Evolutionary conservation across 1,140 invertebrate species (phyloP), one percentile per base, ranked within the genome.

Genomic region (Aphis gossypii): DNA sequence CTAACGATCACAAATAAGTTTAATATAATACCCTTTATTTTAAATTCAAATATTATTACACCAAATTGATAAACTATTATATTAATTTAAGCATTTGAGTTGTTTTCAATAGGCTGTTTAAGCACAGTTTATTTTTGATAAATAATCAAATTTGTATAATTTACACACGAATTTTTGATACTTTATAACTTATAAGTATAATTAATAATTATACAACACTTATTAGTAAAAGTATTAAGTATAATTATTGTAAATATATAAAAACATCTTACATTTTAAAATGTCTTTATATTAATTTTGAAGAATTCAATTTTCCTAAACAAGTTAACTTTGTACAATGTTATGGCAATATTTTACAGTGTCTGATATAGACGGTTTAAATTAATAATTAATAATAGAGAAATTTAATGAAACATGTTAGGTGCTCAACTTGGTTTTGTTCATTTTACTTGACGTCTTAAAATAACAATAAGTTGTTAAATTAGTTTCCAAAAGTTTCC

Each of bases 301-400:
- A 76, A 76, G 14, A 18, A n/a, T 18, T 76, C 14, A 30, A 68
- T 68, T 68, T 60, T 68, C 30, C 0, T 68, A 18, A 76, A 76
- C 14, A n/a, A 76, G 60, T 76, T 76, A 5, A 76, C 6, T n/a
- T 18, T 76, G 4, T n/a, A 76, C 14, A 18, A 18, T 35, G n/a
- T 5, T 76, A n/a, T n/a, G 9, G 14, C 5, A 14, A 68, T 68
- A 76, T 76, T n/a, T 76, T 1, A 76, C n/a, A 76, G n/a, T n/a
- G n/a, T 76, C 60, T 68, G 60, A 76, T 76, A 76, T n/a, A 76
- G 60, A 76, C 30, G 60, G 60, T n/a, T 76, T 76, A n/a, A 76
- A 76, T n/a, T 76, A 76, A 76, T 76, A 76, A 76, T 76, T 35
- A 76, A 76, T 35, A 76, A 76, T 14, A 76, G n/a, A 76, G 60